Conservation (phyloP, 2,113 vertebrate genomes). For the chimpanzee (Pan troglodytes) region NHGRI_mPanTro3-v2.1_pri NC_072414.2:75814501-75815000, state of each 20-base stretch:
- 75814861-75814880: conserved; percentile 34
- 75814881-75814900: conserved; percentile 48
- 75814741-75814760: background rate
- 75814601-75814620: background rate
- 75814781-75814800: background rate
- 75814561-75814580: background rate
- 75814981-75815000: background rate
- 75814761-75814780: background rate
- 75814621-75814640: background rate
- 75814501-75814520: no score
- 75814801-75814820: background rate
- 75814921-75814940: background rate
- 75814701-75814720: background rate
- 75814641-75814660: background rate
- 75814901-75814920: conserved; percentile 42
- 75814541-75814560: background rate
- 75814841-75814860: conserved; percentile 23
- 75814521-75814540: no score
- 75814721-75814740: background rate
- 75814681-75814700: background rate
- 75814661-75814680: background rate
- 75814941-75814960: background rate
- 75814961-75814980: conserved; percentile 41
- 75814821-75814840: conserved; percentile 27
- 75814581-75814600: background rate